Conservation (phyloP, 2,797 vertebrate species). For the Distichodus sexfasciatus region DNA sequence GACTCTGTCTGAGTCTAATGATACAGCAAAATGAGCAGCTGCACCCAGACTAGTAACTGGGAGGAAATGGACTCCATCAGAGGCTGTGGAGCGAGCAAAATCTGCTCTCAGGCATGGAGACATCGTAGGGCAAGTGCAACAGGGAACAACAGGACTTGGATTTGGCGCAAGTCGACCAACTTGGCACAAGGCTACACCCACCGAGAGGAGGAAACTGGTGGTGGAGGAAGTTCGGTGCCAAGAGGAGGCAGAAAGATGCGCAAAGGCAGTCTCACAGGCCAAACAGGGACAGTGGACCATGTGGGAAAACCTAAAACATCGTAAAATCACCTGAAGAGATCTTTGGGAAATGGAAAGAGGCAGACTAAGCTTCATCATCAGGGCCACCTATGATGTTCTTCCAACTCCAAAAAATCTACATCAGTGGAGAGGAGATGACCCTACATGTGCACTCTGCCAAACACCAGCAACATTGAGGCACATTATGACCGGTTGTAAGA, state of each 20-base stretch:
- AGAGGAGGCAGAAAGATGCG: neutral
- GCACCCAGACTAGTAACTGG: neutral
- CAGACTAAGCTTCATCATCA: neutral
- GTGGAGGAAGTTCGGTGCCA: neutral
- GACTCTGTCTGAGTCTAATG: neutral
- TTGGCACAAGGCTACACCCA: neutral
- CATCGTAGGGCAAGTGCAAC: conserved; percentile 17
- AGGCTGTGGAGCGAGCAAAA: neutral
- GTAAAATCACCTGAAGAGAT: neutral
- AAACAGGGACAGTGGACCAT: conserved; percentile 19
- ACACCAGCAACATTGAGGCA: neutral
- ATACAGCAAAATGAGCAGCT: neutral
- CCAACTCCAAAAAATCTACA: neutral
- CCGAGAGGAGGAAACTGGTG: neutral
- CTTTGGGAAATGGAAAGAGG: neutral
- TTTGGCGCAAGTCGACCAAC: neutral
- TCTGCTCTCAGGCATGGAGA: neutral
- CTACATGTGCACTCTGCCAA: neutral
- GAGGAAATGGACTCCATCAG: neutral
- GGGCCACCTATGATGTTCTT: neutral
- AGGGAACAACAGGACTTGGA: conserved; percentile 15
- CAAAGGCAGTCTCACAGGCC: neutral
- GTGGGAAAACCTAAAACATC: neutral
- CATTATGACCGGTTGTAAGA: conserved; percentile 35
- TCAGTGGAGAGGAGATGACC: neutral